phyloP scores from a whole-genome alignment of 1,140 invertebrate genomes.

The Anthonomus grandis region DNA sequence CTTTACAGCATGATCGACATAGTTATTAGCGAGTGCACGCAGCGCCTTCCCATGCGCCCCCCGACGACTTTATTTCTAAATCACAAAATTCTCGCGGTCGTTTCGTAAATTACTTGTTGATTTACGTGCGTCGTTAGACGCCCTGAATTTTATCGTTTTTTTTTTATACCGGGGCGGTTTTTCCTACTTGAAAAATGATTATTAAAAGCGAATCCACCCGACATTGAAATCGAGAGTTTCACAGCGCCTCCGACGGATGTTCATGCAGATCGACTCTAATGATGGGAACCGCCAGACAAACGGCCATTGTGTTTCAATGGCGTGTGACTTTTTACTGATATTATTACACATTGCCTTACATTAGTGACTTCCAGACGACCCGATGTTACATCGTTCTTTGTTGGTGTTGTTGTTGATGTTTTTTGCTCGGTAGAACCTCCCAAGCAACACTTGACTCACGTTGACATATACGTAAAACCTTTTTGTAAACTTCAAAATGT shows the following conservation, averaged over 20 bases:
- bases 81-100: constrained; percentile 19
- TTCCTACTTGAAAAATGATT: too few relatives aligned
- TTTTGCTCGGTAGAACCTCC: too few relatives aligned
- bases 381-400: background rate
- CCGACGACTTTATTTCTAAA: constrained; percentile 17
- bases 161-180: too few relatives aligned
- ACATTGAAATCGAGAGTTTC: constrained; percentile 30
- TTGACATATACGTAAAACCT: too few relatives aligned
- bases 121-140: background rate
- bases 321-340: constrained; percentile 27
- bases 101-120: constrained; percentile 7
- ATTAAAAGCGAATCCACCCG: too few relatives aligned
- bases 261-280: constrained; percentile 29
- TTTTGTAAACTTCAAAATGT: too few relatives aligned
- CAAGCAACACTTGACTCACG: too few relatives aligned
- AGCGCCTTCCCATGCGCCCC: constrained; percentile 19
- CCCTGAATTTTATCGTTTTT: background rate
- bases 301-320: constrained; percentile 26
- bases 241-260: constrained; percentile 25
- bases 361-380: constrained; percentile 24
- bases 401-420: too few relatives aligned
- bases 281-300: constrained; percentile 24
- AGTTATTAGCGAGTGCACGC: constrained; percentile 21
- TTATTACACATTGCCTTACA: constrained; percentile 30
- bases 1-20: constrained; percentile 22